A percentile compares a stretch with the other conserved stretches of the same genome.
Conservation (phyloP, 2,113 vertebrate species). For the Phainopepla nitens region DNA sequence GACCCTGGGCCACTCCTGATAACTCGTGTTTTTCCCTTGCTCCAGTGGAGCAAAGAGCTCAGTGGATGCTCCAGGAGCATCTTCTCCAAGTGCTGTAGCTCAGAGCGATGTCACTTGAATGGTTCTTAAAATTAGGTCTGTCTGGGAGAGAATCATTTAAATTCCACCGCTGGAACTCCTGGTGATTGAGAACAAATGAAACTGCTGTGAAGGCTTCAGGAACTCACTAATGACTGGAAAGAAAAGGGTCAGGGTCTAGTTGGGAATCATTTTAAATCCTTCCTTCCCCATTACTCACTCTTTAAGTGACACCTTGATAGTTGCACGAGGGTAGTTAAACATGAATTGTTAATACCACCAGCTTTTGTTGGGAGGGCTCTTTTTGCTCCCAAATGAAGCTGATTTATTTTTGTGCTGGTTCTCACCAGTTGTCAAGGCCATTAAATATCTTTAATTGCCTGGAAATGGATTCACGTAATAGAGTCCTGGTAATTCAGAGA, state of each 20-base stretch:
- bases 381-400: background rate
- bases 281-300: background rate
- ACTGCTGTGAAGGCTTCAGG: conserved; percentile 34
- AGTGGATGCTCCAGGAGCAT: background rate
- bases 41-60: background rate
- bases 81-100: background rate
- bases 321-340: background rate
- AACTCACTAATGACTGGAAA: conserved; percentile 18
- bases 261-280: background rate
- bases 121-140: conserved; percentile 34
- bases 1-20: background rate
- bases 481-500: background rate
- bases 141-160: conserved; percentile 28
- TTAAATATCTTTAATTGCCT: background rate
- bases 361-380: background rate
- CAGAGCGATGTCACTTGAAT: conserved; percentile 7
- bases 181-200: conserved; percentile 43
- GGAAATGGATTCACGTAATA: background rate
- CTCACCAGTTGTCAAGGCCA: background rate
- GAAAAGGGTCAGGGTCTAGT: conserved; percentile 30
- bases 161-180: conserved; percentile 30
- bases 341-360: background rate
- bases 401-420: background rate
- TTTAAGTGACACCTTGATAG: background rate
- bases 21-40: background rate